Conservation (phyloP, 2,888 invertebrate species). For the Ennomos erosarius region DNA sequence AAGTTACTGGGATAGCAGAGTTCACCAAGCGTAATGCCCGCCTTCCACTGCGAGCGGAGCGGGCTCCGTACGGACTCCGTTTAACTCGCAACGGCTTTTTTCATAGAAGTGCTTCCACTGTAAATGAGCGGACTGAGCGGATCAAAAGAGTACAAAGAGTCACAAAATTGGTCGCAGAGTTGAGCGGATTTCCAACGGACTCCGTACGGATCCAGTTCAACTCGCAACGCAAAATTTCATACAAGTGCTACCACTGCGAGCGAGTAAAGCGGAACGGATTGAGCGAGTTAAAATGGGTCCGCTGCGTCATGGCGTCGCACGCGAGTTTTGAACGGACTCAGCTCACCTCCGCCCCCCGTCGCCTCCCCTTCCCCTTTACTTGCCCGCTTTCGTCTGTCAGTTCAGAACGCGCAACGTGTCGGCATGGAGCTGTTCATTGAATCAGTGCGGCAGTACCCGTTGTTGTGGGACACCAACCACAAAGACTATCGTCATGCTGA, state of each 20-base stretch:
- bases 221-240: conserved; percentile 9
- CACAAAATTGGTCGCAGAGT: conserved; percentile 8
- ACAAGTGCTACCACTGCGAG: no score
- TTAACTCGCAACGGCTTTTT: conserved; percentile 6
- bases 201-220: conserved; percentile 4
- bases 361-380: no score
- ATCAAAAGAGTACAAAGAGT: conserved; percentile 9
- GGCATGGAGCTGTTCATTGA: no score
- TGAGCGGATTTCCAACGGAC: conserved; percentile 5
- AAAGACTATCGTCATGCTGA: no score
- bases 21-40: neutral
- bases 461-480: no score
- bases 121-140: conserved; percentile 4
- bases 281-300: conserved; percentile 1
- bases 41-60: conserved; percentile 2
- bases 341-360: no score
- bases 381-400: no score
- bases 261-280: conserved; percentile 1
- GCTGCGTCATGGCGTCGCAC: neutral
- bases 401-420: no score
- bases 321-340: no score
- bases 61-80: conserved; percentile 5
- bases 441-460: no score
- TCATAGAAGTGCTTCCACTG: conserved; percentile 7
- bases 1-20: no score